Evolutionary conservation across 2,888 invertebrate genomes (phyloP).

Genomic region (Hypolimnas misippus): DNA sequence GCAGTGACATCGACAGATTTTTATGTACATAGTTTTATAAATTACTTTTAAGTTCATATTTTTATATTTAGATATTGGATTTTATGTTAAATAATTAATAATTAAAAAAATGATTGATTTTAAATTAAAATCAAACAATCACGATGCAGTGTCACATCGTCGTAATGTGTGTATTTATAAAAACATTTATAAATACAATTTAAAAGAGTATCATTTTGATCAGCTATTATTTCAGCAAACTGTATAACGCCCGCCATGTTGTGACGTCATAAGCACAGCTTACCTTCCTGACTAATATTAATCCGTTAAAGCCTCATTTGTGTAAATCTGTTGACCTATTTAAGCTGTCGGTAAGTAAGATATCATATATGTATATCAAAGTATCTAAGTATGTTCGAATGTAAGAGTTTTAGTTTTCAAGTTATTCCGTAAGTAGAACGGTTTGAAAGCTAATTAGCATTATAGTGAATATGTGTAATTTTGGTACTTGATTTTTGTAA

Average conservation of each 20-base stretch:
- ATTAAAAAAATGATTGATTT: too few species aligned
- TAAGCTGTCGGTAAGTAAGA: slow-evolving; percentile 5
- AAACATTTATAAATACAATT: too few species aligned
- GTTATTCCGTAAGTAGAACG: neutral
- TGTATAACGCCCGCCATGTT: slow-evolving; percentile 2
- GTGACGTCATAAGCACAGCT: slow-evolving; percentile 16
- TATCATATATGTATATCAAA: neutral
- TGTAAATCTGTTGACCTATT: slow-evolving; percentile 14
- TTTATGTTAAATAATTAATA: too few species aligned
- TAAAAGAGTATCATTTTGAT: too few species aligned
- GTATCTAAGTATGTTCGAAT: neutral
- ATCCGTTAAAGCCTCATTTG: slow-evolving; percentile 17
- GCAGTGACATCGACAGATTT: too few species aligned
- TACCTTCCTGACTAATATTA: slow-evolving; percentile 20
- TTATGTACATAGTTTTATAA: too few species aligned
- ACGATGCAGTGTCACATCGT: too few species aligned
- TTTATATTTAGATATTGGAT: too few species aligned
- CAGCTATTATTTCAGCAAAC: neutral
- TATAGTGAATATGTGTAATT: neutral
- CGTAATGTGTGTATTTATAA: too few species aligned
- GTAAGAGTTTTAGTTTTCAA: neutral
- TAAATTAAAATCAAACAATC: too few species aligned
- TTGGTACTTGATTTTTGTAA: too few species aligned
- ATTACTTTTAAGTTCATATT: too few species aligned
- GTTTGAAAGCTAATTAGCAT: neutral